Base-by-base conservation (phyloP, 2,888 invertebrate genomes). In the Cheilosia scutellata region DNA sequence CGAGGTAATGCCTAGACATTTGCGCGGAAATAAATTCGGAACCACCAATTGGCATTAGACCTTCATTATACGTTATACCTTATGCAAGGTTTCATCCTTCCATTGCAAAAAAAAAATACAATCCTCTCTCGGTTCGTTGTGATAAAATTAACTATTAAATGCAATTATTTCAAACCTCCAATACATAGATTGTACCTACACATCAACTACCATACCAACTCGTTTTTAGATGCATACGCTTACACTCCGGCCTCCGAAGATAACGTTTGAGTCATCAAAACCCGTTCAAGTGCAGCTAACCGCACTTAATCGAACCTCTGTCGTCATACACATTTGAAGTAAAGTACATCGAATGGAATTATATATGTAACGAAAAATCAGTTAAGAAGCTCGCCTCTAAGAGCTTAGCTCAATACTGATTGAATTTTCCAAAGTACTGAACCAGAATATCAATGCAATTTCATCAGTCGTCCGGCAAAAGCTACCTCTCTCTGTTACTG, bases 361-460 rank as follows among this genome's bases (percentile, higher is more conserved):
- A 25, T 11, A n/a, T 44, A 16, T 31, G 20, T 20, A 20, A 20
- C 20, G 55, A 47, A 79, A 51, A 60, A 62, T 37, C 75, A 29
- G 65, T 49, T 55, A 68, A 40, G 37, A 47, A 74, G 37, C 68
- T 68, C 47, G 53, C 65, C 44, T 60, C 40, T 31, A 65, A 65
- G 42, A 72, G 33, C 37, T 33, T 37, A 70, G 65, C 65, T 76
- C 60, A 53, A 71, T 60, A 58, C 53, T 82, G 71, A 82, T 72
- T 77, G 71, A 71, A 77, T 82, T 82, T 71, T 77, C 82, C 77
- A 58, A 77, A 60, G 53, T 77, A 77, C 31, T 77, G 71, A 82
- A 72, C 77, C 60, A 66, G 71, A 82, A 77, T 72, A 72, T 77
- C 65, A 47, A 53, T 53, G 44, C 53, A 66, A 65, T 66, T 77